These are phyloP conservation scores for Caenorhabditis brenneri DNA, from an alignment of 1,140 invertebrate genomes.

Conservation along the genomic window DNA sequence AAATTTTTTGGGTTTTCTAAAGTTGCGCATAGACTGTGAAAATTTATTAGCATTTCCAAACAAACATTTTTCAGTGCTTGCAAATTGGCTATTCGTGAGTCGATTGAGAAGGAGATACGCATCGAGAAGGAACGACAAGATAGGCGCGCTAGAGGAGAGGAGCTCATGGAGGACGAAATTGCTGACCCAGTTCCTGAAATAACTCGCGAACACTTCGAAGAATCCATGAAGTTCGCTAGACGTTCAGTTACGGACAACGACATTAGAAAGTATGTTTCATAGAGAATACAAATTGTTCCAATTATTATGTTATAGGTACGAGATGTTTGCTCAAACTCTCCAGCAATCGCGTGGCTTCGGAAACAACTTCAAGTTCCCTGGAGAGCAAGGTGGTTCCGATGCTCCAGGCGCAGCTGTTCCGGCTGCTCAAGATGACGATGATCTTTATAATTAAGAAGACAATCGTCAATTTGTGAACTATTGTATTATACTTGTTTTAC, in stretches of 20 bases:
- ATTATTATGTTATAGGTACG: constrained; percentile 39
- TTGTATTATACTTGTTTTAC: constrained; percentile 38
- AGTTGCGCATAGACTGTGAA: background rate
- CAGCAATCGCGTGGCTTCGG: constrained; percentile 55
- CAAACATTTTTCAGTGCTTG: constrained; percentile 49
- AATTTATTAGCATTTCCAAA: background rate
- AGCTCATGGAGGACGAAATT: constrained; percentile 77
- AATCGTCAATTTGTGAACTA: background rate
- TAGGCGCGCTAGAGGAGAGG: constrained; percentile 83
- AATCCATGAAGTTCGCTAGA: constrained; percentile 96
- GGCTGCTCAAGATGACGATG: constrained; percentile 42
- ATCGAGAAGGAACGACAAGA: constrained; percentile 83
- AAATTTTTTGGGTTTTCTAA: background rate
- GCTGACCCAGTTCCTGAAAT: constrained; percentile 98
- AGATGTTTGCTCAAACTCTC: constrained; percentile 52
- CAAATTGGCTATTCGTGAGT: constrained; percentile 95
- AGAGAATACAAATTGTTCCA: background rate
- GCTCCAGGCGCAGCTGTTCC: background rate
- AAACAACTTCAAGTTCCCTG: constrained; percentile 56
- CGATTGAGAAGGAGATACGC: constrained; percentile 91
- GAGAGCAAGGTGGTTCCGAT: background rate
- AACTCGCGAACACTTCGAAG: constrained; percentile 92
- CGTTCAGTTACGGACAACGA: constrained; percentile 72
- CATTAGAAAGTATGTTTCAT: constrained; percentile 49
- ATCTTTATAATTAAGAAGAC: constrained; percentile 3